A percentile compares a stretch with the other conserved stretches of the same genome.
Conservation (phyloP, 2,888 invertebrate genomes). For the Rhamnusium bicolor region DNA sequence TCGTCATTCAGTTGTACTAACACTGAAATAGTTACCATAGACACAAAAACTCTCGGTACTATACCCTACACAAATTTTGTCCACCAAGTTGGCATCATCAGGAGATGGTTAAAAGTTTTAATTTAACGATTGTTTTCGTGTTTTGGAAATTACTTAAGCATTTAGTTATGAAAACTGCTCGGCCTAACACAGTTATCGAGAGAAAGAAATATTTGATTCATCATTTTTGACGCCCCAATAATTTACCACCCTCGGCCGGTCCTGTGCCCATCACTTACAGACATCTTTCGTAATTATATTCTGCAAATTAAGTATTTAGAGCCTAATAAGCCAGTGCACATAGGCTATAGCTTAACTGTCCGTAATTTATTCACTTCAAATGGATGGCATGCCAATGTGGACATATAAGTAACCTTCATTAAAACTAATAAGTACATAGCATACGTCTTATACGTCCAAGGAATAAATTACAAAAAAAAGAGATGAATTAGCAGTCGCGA, state of each 20-base stretch:
- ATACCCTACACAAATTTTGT: too few relatives aligned
- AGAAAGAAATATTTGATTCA: too few relatives aligned
- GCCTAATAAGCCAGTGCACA: conserved; percentile 24
- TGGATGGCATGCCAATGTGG: conserved; percentile 32
- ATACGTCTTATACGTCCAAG: conserved; percentile 41
- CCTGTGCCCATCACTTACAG: conserved; percentile 5
- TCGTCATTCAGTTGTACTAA: too few relatives aligned
- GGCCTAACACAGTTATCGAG: too few relatives aligned
- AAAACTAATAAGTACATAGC: conserved; percentile 49
- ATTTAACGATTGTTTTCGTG: too few relatives aligned
- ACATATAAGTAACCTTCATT: conserved; percentile 43
- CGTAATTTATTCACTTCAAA: conserved; percentile 30
- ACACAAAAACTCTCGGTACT: too few relatives aligned
- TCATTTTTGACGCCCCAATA: background rate
- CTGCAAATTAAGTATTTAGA: conserved; percentile 27
- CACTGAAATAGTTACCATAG: too few relatives aligned
- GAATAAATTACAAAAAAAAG: conserved; percentile 41
- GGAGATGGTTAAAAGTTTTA: too few relatives aligned
- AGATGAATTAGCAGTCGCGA: conserved; percentile 29
- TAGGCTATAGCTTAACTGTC: conserved; percentile 12
- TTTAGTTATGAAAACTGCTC: too few relatives aligned
- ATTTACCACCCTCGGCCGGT: too few relatives aligned
- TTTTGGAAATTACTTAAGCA: too few relatives aligned
- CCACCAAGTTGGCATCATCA: too few relatives aligned
- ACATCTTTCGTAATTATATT: conserved; percentile 25